These are phyloP conservation scores for Papilio elwesi DNA, from an alignment of 2,888 invertebrate species.

Conservation along the genomic window DNA sequence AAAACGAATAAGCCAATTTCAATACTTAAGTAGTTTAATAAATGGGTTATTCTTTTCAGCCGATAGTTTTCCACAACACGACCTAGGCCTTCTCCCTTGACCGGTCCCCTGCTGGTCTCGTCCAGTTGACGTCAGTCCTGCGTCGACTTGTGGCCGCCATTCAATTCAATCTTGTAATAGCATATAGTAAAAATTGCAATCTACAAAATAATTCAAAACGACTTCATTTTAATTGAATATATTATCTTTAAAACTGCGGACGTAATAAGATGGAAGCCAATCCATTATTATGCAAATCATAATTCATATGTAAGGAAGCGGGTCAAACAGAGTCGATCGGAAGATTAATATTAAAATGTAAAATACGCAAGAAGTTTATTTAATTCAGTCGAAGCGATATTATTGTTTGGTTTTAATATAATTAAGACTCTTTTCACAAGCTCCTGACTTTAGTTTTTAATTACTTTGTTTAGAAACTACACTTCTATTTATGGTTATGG, in stretches of 20 bases:
- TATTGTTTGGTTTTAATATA: conserved; percentile 30
- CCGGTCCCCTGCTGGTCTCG: no score
- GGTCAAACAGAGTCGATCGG: conserved; percentile 5
- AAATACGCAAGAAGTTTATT: conserved; percentile 21
- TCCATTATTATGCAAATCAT: conserved; percentile 17
- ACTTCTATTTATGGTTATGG: neutral
- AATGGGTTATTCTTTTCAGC: no score
- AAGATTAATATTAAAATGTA: conserved; percentile 30
- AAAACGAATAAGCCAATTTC: no score
- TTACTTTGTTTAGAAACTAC: neutral
- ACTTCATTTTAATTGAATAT: no score
- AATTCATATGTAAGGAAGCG: conserved; percentile 16
- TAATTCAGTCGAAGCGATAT: conserved; percentile 19
- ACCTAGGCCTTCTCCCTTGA: no score
- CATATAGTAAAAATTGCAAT: no score
- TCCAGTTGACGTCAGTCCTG: no score
- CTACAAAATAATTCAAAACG: no score
- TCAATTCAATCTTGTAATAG: no score
- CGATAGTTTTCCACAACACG: no score
- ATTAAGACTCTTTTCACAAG: conserved; percentile 1
- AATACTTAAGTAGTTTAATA: no score
- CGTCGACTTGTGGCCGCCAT: no score
- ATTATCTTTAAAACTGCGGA: neutral
- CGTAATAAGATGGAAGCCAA: neutral
- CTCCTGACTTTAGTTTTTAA: neutral